Evolutionary conservation across 2,113 vertebrate genomes (phyloP).

Genomic region (Scalopus aquaticus): DNA sequence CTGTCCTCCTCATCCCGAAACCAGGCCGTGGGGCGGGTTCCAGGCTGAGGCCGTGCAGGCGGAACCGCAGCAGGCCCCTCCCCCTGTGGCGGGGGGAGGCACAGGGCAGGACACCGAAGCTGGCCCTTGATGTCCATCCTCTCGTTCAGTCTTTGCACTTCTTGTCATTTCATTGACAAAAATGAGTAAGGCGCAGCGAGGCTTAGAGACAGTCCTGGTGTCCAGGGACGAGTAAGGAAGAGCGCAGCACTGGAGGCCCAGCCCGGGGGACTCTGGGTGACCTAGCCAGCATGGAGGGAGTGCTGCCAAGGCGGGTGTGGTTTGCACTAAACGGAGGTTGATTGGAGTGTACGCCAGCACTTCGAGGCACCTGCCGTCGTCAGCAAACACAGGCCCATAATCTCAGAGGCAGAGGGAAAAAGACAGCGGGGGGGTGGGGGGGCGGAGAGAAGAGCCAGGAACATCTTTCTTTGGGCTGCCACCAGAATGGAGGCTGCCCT

Average conservation of each 20-base stretch:
- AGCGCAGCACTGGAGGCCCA: not conserved
- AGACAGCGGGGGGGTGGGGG: not conserved
- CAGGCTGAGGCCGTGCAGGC: not conserved
- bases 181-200: not conserved
- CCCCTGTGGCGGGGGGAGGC: not conserved
- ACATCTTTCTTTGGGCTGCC: not conserved
- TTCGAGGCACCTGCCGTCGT: not conserved
- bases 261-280: not conserved
- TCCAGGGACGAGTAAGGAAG: not conserved
- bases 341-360: not conserved
- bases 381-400: not conserved
- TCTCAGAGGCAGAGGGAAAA: not conserved
- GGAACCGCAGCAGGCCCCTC: not conserved
- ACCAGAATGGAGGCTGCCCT: too few species aligned
- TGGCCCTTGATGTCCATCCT: not conserved
- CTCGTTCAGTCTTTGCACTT: not conserved
- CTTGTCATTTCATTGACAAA: not conserved
- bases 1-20: not conserved
- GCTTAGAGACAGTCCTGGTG: not conserved
- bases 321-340: not conserved
- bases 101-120: not conserved
- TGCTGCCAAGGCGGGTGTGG: not conserved
- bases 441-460: not conserved
- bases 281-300: not conserved
- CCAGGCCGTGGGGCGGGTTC: not conserved